Base-by-base conservation (phyloP, 2,113 vertebrate genomes). In the Uria aalge region DNA sequence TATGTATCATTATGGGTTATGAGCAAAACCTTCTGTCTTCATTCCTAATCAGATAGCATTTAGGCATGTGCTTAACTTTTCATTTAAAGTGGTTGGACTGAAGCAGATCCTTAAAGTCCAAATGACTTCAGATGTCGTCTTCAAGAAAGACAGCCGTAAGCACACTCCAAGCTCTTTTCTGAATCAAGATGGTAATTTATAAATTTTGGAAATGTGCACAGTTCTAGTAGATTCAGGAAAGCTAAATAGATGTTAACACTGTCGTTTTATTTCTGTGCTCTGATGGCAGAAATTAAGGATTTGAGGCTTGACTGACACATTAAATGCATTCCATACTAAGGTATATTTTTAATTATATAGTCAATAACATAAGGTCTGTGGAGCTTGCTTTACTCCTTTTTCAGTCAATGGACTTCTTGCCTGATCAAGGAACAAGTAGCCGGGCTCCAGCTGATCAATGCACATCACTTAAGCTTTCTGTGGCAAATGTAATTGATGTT, bases 311-410 rank as follows among this genome's bases (percentile, higher is more conserved):
- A 80, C 47, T 77, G 41, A 43, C 55, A 59, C n/a, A 34, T 59
- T 53, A 81, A 72, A 75, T 41, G 11, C 36, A 40, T 92, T 94
- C 41, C 57, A 40, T 73, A 30, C 15, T 41, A 24, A 91, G 50
- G 20, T 94, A 8, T 85, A 72, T 91, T 94, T 95, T 89, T 80
- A 73, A 34, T 68, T 29, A 38, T 85, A 34, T 26, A 57, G 34
- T 91, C 64, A 71, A 22, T 76, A 76, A 21, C 30, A 26, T 94
- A 74, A 90, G 36, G 32, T 77, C 63, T 85, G 0, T 79, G 57
- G 67, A 87, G 73, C 27, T 94, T 92, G 32, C 77, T 91, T 89
- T 88, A 50, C 48, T 95, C 62, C 48, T 91, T 94, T 94, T 85
- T 94, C 81, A 91, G 69, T 80, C 94, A 94, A 3, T 53, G 74